Conservation (phyloP, 35 echinoderm and acorn worm genomes). For the Anneissia japonica region DNA sequence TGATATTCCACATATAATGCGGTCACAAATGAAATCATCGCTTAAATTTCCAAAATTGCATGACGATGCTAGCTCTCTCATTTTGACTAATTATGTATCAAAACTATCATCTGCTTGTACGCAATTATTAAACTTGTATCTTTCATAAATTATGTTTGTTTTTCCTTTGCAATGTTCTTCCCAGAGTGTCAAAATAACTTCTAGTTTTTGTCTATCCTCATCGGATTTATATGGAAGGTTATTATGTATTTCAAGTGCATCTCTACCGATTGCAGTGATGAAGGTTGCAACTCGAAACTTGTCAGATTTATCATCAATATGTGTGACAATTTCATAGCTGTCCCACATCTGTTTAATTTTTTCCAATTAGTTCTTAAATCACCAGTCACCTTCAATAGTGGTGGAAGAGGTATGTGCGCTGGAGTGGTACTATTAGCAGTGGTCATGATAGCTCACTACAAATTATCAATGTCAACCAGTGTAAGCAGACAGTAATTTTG, state of each 20-base stretch:
- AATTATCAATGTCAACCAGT: too few species aligned
- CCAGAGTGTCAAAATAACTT: conserved; percentile 39
- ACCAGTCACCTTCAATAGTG: background rate
- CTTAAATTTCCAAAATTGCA: conserved; percentile 42
- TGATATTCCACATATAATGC: too few species aligned
- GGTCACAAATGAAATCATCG: background rate
- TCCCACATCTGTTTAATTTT: conserved; percentile 65
- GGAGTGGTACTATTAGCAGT: too few species aligned
- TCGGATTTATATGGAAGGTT: conserved; percentile 40
- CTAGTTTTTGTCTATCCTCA: conserved; percentile 24
- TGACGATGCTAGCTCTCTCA: conserved; percentile 35
- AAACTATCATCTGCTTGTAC: conserved; percentile 44
- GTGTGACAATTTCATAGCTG: conserved; percentile 53
- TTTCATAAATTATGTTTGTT: conserved; percentile 67
- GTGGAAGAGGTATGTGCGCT: background rate
- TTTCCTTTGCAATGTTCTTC: conserved; percentile 54
- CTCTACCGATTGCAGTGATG: conserved; percentile 44
- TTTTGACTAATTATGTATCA: conserved; percentile 44
- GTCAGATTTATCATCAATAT: conserved; percentile 13
- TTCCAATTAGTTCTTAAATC: conserved; percentile 75
- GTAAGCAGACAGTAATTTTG: too few species aligned
- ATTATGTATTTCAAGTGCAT: conserved; percentile 68
- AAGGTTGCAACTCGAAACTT: conserved; percentile 55
- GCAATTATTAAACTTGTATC: conserved; percentile 62
- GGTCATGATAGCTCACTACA: too few species aligned